These are phyloP conservation scores for Thyatira batis DNA, from an alignment of 2,888 invertebrate genomes.

Conservation along the genomic window DNA sequence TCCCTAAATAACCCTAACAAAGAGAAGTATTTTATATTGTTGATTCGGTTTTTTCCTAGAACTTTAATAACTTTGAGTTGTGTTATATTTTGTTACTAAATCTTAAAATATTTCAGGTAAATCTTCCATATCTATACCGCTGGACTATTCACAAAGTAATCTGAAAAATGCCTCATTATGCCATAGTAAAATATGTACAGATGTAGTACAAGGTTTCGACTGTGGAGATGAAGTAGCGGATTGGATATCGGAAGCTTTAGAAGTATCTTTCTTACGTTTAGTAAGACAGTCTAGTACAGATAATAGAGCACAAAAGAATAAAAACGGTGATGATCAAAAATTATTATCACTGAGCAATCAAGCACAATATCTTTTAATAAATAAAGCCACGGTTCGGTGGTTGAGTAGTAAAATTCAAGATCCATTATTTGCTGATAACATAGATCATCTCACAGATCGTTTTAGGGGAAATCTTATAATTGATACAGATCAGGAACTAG, in stretches of 20 bases:
- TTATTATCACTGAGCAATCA: slow-evolving; percentile 88
- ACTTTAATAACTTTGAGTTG: too few relatives aligned
- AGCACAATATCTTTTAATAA: slow-evolving; percentile 93
- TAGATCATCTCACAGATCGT: slow-evolving; percentile 86
- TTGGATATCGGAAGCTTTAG: slow-evolving; percentile 91
- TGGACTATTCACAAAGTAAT: slow-evolving; percentile 55
- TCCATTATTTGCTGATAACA: slow-evolving; percentile 71
- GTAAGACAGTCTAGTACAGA: slow-evolving; percentile 82
- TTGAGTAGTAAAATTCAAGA: slow-evolving; percentile 83
- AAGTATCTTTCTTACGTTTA: slow-evolving; percentile 85
- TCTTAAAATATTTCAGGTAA: slow-evolving; percentile 65
- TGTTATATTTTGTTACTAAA: not conserved
- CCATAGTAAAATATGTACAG: slow-evolving; percentile 93
- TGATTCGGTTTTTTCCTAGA: too few relatives aligned
- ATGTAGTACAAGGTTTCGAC: slow-evolving; percentile 89
- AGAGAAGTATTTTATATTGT: too few relatives aligned
- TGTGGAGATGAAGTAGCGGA: slow-evolving; percentile 91
- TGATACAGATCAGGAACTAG: slow-evolving; percentile 86
- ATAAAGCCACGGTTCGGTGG: slow-evolving; percentile 89
- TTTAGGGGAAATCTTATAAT: slow-evolving; percentile 96
- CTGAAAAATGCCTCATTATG: slow-evolving; percentile 77
- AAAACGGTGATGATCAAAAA: slow-evolving; percentile 43
- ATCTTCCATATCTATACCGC: slow-evolving; percentile 75
- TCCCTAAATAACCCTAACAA: too few relatives aligned
- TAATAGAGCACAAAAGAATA: slow-evolving; percentile 58